Evolutionary conservation across 2,888 invertebrate genomes (phyloP), one percentile per base, ranked within the genome.

Genomic region (Drosophila infuscata): DNA sequence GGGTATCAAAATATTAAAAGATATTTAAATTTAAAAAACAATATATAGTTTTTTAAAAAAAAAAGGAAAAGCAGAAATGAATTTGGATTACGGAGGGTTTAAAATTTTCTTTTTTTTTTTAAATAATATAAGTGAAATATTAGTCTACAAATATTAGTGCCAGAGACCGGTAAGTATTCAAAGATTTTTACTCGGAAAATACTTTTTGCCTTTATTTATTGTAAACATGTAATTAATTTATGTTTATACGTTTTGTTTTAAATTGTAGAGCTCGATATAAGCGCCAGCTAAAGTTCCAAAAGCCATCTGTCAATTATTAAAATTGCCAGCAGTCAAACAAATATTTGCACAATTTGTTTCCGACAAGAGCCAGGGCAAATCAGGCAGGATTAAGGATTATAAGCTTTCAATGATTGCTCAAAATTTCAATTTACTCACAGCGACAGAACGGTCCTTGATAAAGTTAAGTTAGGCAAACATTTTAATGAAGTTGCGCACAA

Each of bases 401-500:
- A 25, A 46, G 46, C 46, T 25, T 46, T 46, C 46, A 25, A 46
- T 15, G 25, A 46, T 46, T 46, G 20, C 46, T 46, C 46, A 46
- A 15, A 46, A 46, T 41, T 62, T 35, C n/a, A 46, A 70, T 35
- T 62, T 8, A 30, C 5, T 35, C n/a, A 33, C 25, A 33, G 38
- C 17, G 17, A 17, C 48, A 48, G 15, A 67, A 76, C 72, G 30
- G 57, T 36, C 57, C 63, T 76, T 67, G 30, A 46, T 15, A 36
- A 56, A 72, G 63, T 68, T 63, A 68, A 76, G 67, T 76, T 67
- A 17, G 29, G 49, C 63, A 76, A 76, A 76, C 67, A 76, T 52
- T 72, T 76, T 76, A 76, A 76, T 76, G 76, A 76, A 76, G 76
- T 71, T 76, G 17, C 29, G 12, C 20, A 25, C 41, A 51, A 29